These are phyloP conservation scores for Scarus forsteni DNA, from an alignment of 2,797 vertebrate genomes.

Conservation along the genomic window DNA sequence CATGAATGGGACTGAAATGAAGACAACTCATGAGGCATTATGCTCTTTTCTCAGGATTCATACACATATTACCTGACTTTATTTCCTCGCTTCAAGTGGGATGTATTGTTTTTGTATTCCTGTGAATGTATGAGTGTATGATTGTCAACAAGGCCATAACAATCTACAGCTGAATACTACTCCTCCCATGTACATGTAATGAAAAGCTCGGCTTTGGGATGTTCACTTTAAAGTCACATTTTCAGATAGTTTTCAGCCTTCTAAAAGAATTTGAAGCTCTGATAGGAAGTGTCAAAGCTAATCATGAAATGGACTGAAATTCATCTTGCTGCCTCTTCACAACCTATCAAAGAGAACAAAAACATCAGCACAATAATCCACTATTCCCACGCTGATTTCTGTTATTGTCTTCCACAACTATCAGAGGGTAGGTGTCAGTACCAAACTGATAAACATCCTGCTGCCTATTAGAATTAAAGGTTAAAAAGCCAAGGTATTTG, in stretches of 20 bases:
- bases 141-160: slow-evolving; percentile 63
- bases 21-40: neutral
- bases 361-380: too few species aligned
- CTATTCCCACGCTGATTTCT: too few species aligned
- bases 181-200: slow-evolving; percentile 16
- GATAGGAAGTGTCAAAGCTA: too few species aligned
- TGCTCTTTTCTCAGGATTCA: slow-evolving; percentile 21
- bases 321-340: too few species aligned
- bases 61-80: neutral
- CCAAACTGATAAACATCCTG: too few species aligned
- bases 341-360: too few species aligned
- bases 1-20: slow-evolving; percentile 35
- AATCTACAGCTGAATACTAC: slow-evolving; percentile 19
- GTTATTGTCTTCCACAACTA: too few species aligned
- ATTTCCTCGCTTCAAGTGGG: neutral
- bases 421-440: too few species aligned
- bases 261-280: neutral
- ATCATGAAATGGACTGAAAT: too few species aligned
- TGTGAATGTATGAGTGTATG: slow-evolving; percentile 31
- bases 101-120: neutral
- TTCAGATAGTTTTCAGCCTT: neutral
- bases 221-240: neutral
- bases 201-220: slow-evolving; percentile 3
- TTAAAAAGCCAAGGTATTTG: too few species aligned
- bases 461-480: too few species aligned